Evolutionary conservation across 2,888 invertebrate genomes (phyloP).

Genomic region (Physocephala rufipes): DNA sequence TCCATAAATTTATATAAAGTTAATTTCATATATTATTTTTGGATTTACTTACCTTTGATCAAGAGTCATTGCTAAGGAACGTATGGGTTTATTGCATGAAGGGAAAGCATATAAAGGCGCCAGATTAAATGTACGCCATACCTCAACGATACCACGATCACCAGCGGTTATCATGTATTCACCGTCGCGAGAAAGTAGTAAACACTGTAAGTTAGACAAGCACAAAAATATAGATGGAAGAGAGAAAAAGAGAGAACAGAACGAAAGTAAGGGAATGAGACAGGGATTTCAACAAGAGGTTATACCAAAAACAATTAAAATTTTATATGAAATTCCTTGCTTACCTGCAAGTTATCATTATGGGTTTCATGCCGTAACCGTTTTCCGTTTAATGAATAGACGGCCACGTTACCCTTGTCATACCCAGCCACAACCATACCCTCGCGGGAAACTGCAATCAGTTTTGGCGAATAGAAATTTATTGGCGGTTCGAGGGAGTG

Average conservation of each 20-base stretch:
- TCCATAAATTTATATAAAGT: no score
- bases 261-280: neutral
- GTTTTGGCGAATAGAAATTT: constrained; percentile 80
- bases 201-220: constrained; percentile 72
- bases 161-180: constrained; percentile 99
- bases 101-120: constrained; percentile 98
- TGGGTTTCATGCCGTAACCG: constrained; percentile 89
- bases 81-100: constrained; percentile 93
- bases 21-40: no score
- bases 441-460: constrained; percentile 94
- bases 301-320: neutral
- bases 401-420: constrained; percentile 90
- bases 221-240: constrained; percentile 24
- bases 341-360: constrained; percentile 93
- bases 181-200: constrained; percentile 95
- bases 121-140: constrained; percentile 97
- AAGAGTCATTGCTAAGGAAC: constrained; percentile 94
- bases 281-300: neutral
- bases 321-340: constrained; percentile 7
- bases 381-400: constrained; percentile 94
- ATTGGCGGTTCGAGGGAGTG: constrained; percentile 87
- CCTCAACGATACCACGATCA: constrained; percentile 96
- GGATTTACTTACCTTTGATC: constrained; percentile 86
- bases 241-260: neutral
- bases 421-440: constrained; percentile 96